A percentile compares a stretch with the other conserved stretches of the same genome.
These are phyloP conservation scores for Sapajus apella DNA, from an alignment of 2,113 vertebrate species.

Conservation along the genomic window DNA sequence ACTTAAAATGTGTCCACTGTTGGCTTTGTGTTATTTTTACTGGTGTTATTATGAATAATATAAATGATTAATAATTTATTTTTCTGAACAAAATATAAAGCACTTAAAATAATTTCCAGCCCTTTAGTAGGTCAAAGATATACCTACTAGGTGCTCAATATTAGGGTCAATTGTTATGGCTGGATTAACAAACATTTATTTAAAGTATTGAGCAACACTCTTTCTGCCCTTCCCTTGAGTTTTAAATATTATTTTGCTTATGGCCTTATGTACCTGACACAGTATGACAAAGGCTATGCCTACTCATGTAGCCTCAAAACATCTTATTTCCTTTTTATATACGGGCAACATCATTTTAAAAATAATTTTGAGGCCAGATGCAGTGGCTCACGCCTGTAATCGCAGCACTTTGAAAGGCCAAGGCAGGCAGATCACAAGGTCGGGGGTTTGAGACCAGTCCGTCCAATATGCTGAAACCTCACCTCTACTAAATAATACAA, in stretches of 20 bases:
- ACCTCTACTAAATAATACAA: no score
- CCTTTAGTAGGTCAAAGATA: background rate
- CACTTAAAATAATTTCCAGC: background rate
- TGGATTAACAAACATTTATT: background rate
- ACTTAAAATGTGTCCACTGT: background rate
- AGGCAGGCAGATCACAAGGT: no score
- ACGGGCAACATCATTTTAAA: background rate
- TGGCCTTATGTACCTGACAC: background rate
- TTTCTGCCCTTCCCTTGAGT: background rate
- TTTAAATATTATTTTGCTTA: background rate
- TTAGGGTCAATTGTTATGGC: background rate
- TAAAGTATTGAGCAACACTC: background rate
- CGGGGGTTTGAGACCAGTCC: no score
- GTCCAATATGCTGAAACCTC: no score
- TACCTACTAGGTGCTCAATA: background rate
- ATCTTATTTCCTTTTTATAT: background rate
- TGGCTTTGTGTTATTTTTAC: background rate
- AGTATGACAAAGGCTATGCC: background rate
- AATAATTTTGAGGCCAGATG: background rate
- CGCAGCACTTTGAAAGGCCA: no score
- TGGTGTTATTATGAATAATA: background rate
- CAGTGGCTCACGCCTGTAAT: no score
- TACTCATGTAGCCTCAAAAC: background rate
- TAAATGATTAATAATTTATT: background rate
- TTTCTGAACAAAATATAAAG: background rate